These are phyloP conservation scores for Coregonus ussuriensis DNA, from an alignment of 2,797 vertebrate species.

Conservation along the genomic window DNA sequence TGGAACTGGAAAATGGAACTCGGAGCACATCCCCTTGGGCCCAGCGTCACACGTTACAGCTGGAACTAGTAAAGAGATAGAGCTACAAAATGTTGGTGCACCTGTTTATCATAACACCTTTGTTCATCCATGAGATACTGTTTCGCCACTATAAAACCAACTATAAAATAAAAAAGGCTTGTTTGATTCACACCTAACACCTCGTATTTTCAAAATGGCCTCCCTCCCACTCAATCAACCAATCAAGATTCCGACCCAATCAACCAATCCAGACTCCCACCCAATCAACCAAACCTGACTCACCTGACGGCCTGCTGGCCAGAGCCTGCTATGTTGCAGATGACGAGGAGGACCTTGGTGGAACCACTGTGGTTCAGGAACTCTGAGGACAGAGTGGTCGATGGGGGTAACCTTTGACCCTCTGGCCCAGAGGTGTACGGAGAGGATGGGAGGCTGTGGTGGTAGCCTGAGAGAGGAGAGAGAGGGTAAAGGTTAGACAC, in stretches of 20 bases:
- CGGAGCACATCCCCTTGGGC: background rate
- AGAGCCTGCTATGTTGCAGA: slow-evolving; percentile 83
- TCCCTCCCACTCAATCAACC: background rate
- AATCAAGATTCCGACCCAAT: background rate
- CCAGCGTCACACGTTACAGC: background rate
- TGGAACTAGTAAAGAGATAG: background rate
- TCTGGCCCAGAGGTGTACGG: slow-evolving; percentile 68
- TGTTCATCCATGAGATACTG: too few species aligned
- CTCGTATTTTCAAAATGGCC: background rate
- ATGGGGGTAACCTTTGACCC: slow-evolving; percentile 63
- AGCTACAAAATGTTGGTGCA: too few species aligned
- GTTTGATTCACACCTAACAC: too few species aligned
- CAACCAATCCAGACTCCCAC: background rate
- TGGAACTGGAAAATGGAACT: background rate
- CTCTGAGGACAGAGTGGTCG: slow-evolving; percentile 79
- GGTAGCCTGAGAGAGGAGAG: slow-evolving; percentile 72
- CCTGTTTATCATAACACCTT: too few species aligned
- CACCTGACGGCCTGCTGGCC: slow-evolving; percentile 84
- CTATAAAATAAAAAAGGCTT: background rate
- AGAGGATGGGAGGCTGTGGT: slow-evolving; percentile 83
- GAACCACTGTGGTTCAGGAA: slow-evolving; percentile 72
- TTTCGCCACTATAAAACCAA: too few species aligned
- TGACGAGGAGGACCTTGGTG: slow-evolving; percentile 81
- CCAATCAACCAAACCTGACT: slow-evolving; percentile 3
- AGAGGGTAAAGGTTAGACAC: slow-evolving; percentile 4